Evolutionary conservation across 2,888 invertebrate species (phyloP).

Genomic region (Lasioglossum vierecki): DNA sequence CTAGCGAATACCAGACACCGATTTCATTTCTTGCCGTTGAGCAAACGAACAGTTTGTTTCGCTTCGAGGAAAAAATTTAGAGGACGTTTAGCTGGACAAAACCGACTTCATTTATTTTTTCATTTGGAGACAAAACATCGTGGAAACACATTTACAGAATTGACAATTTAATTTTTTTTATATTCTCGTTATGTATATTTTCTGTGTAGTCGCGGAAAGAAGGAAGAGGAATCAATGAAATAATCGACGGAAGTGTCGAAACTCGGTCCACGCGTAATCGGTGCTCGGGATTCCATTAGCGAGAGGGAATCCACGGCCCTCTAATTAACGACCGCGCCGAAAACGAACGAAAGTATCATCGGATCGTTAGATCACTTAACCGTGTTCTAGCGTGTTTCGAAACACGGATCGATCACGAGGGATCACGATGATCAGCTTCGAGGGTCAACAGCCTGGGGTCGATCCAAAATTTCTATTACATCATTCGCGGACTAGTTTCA

Average conservation of each 20-base stretch:
- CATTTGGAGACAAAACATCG: not conserved
- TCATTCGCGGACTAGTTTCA: not conserved
- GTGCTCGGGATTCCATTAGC: constrained; percentile 55
- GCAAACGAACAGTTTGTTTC: not conserved
- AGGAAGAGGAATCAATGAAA: constrained; percentile 24
- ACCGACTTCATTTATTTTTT: not conserved
- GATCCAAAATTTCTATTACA: not conserved
- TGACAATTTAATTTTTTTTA: no score
- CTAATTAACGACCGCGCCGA: constrained; percentile 51
- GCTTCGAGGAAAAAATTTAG: not conserved
- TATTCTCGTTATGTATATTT: no score
- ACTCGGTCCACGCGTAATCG: constrained; percentile 39
- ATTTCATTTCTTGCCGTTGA: not conserved
- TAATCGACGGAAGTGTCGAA: constrained; percentile 63
- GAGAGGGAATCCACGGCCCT: constrained; percentile 37
- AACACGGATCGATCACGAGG: constrained; percentile 40
- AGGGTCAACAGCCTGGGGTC: constrained; percentile 44
- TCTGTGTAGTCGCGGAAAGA: not conserved
- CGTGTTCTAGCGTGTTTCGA: constrained; percentile 47
- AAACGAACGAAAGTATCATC: constrained; percentile 28
- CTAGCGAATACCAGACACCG: not conserved
- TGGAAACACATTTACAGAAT: no score
- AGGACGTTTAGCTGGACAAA: not conserved
- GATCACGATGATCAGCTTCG: not conserved
- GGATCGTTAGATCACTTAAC: constrained; percentile 27